Conservation (phyloP, 2,888 invertebrate species). For the Pachymerium ferrugineum region DNA sequence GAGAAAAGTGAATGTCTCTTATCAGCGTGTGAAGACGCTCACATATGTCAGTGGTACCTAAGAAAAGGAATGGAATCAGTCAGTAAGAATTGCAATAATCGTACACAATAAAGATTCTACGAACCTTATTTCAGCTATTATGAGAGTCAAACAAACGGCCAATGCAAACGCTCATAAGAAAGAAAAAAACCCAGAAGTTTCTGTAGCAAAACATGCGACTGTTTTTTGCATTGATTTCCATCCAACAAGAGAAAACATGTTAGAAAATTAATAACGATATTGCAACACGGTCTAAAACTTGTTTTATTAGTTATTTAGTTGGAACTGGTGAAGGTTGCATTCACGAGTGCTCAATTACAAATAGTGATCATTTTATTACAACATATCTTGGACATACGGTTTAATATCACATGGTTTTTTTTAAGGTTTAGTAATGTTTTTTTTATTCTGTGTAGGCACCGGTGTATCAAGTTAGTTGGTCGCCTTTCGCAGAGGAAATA, state of each 20-base stretch:
- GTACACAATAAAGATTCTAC: background rate
- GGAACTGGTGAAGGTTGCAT: background rate
- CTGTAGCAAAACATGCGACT: background rate
- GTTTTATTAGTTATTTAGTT: background rate
- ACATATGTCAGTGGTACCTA: constrained; percentile 15
- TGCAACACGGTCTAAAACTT: too few relatives aligned
- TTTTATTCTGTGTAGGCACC: background rate
- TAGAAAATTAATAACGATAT: too few relatives aligned
- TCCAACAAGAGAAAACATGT: constrained; percentile 6
- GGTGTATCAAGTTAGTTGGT: background rate
- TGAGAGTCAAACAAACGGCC: background rate
- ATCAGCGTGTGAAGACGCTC: constrained; percentile 23
- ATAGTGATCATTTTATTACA: background rate
- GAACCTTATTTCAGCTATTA: background rate
- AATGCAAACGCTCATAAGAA: background rate
- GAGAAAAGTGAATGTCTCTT: constrained; percentile 12
- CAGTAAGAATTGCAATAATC: background rate
- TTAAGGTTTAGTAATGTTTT: background rate
- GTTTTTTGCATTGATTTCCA: constrained; percentile 3
- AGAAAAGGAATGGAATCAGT: constrained; percentile 15
- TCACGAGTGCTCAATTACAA: background rate
- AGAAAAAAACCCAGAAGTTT: background rate
- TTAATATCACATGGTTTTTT: background rate
- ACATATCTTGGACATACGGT: background rate
- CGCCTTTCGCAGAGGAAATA: background rate